Base-by-base conservation (phyloP, 2,888 invertebrate species). In the Zele albiditarsus region DNA sequence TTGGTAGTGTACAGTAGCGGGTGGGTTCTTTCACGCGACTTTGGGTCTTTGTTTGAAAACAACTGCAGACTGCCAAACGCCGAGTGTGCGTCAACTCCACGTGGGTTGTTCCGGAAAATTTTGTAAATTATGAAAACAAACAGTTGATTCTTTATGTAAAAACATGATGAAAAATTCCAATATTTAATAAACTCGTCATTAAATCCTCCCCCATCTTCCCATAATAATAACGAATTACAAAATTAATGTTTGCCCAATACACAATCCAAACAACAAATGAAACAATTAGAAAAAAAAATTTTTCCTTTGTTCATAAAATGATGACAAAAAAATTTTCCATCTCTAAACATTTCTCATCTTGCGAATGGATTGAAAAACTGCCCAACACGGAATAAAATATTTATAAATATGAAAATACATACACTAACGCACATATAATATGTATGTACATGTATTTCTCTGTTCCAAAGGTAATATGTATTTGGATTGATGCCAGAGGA, bases 401-500 rank as follows among this genome's bases (percentile, higher is more conserved):
- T 46, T 46, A 53, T 20, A 20, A 38, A 38, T 38, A 38, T 38
- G 0, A 38, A 38, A 38, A 38, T 12, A 38, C 12, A 2, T 8
- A 38, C 63, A 46, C 42, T 42, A 73, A 31, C 82, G n/a, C n/a
- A n/a, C n/a, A n/a, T n/a, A 81, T 80, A 23, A 60, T 25, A 10
- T 42, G 14, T 3, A n/a, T 42, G 12, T 12, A n/a, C 8, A 23
- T 28, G 74, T 83, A 84, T 82, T 84, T 85, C 80, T 82, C 81
- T 85, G 85, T 81, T 78, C 82, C 83, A 86, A 87, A 84, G 86
- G 85, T 87, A 84, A 38, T 38, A 38, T 38, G 10, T 74, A 67
- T 75, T 69, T 89, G 89, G 89, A 87, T 74, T 71, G 53, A 57
- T 80, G 85, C 89, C 89, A 89, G 84, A 82, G 81, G 82, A 88